Base-by-base conservation (phyloP, 1,140 invertebrate species). In the Phymastichus coffea region DNA sequence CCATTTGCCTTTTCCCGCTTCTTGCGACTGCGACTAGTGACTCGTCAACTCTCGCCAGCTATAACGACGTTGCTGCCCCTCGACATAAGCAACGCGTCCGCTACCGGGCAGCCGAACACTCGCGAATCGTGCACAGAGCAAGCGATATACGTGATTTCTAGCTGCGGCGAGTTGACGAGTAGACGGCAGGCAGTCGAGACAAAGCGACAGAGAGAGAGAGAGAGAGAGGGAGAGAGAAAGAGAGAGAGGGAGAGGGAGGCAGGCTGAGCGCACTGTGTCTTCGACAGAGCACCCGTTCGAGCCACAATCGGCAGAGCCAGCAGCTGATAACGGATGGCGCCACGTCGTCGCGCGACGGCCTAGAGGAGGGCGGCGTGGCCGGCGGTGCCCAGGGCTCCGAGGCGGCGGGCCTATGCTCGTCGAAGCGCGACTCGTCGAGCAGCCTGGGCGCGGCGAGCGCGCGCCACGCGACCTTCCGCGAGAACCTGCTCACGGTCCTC, bases 401-500 rank as follows among this genome's bases (percentile, higher is more conserved):
- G 3, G 23, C 51, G 3, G 37, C 61, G 68, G 72, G 57, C 0
- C 28, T 61, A 4, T 47, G 52, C 52, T 49, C 52, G 17, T 77
- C 76, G 15, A 76, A 76, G 20, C 64, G 76, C 20, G 73, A 75
- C 55, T 76, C 76, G 44, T 76, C 74, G 57, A 80, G 78, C 28
- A 56, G 76, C 6, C 74, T 77, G 25, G 28, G 28, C 17, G 43
- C 33, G 1, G 67, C 0, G 66, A 78, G 63, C 54, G 49, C 9
- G 4, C 68, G 73, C 44, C 74, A 80, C 59, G 81, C 72, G 57
- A 78, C 78, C 28, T 62, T 83, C 8, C 79, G 86, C 52, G 83
- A 85, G 64, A 86, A 84, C 20, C 79, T 88, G 66, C 80, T 87
- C 43, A 85, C 83, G 62, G 83, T 88, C 52, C 81, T 88, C 58